phyloP scores from a whole-genome alignment of 2,888 invertebrate species.

The Zelleria hepariella region DNA sequence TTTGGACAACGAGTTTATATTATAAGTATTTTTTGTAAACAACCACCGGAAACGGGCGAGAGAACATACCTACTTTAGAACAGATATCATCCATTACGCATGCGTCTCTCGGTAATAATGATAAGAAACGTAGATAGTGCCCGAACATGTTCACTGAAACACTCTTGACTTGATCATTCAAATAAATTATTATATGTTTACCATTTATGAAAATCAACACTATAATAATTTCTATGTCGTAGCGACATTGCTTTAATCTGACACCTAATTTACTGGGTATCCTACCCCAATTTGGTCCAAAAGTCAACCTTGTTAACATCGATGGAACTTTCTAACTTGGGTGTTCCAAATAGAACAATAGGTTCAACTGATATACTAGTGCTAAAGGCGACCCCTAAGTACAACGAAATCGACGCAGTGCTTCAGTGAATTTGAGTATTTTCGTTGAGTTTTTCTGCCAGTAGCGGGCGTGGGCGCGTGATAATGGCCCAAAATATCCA shows the following conservation, averaged over 20 bases:
- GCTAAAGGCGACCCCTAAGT: not conserved
- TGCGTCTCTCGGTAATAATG: conserved; percentile 50
- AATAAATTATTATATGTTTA: not conserved
- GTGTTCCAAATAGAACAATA: not conserved
- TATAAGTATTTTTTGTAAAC: conserved; percentile 59
- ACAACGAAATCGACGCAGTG: not conserved
- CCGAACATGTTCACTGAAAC: not conserved
- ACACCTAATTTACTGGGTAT: too few relatives aligned
- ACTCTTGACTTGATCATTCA: not conserved
- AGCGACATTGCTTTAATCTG: too few relatives aligned
- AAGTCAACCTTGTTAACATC: not conserved
- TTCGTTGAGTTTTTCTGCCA: conserved; percentile 60
- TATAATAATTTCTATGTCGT: too few relatives aligned
- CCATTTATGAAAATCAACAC: not conserved
- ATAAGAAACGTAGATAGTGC: conserved; percentile 51
- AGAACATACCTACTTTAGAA: conserved; percentile 53
- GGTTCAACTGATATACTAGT: not conserved
- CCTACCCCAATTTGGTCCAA: too few relatives aligned
- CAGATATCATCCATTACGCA: conserved; percentile 67
- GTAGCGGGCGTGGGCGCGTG: conserved; percentile 57
- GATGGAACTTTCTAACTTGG: not conserved
- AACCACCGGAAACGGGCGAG: conserved; percentile 64
- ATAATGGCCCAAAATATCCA: conserved; percentile 60
- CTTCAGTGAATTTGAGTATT: conserved; percentile 27
- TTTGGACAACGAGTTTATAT: conserved; percentile 49